Evolutionary conservation across 2,113 vertebrate species (phyloP).

Genomic region (Prietella phreatophila): DNA sequence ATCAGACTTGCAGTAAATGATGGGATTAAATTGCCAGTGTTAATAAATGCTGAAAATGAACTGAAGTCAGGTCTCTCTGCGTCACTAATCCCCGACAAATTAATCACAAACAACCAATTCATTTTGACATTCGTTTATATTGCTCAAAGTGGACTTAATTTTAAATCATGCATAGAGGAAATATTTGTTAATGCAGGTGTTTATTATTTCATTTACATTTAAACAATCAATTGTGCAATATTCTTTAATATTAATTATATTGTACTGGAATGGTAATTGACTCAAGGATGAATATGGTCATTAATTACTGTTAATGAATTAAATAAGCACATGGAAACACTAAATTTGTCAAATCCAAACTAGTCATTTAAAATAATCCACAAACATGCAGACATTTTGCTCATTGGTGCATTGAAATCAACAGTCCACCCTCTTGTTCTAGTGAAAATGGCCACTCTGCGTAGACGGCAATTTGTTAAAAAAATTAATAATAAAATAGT

Average conservation of each 20-base stretch:
- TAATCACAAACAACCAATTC: neutral
- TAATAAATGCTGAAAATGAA: neutral
- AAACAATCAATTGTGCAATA: neutral
- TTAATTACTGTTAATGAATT: neutral
- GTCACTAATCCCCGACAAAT: neutral
- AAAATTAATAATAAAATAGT: neutral
- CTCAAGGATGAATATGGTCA: neutral
- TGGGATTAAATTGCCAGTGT: neutral
- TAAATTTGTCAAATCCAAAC: neutral
- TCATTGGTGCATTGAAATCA: neutral
- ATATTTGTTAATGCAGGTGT: neutral
- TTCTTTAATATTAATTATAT: neutral
- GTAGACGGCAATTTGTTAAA: neutral
- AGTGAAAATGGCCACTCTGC: neutral
- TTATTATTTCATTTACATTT: neutral
- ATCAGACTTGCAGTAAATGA: neutral
- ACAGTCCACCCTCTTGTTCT: neutral
- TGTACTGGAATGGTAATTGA: neutral
- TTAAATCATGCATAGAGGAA: neutral
- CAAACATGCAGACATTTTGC: slow-evolving; percentile 4
- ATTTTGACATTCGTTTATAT: neutral
- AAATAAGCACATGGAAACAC: neutral
- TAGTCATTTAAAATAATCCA: neutral
- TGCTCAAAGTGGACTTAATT: neutral
- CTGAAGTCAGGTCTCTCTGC: too few relatives aligned